Evolutionary conservation across 2,797 vertebrate genomes (phyloP), one percentile per base, ranked within the genome.

Genomic region (Spinibarbus caldwelli): DNA sequence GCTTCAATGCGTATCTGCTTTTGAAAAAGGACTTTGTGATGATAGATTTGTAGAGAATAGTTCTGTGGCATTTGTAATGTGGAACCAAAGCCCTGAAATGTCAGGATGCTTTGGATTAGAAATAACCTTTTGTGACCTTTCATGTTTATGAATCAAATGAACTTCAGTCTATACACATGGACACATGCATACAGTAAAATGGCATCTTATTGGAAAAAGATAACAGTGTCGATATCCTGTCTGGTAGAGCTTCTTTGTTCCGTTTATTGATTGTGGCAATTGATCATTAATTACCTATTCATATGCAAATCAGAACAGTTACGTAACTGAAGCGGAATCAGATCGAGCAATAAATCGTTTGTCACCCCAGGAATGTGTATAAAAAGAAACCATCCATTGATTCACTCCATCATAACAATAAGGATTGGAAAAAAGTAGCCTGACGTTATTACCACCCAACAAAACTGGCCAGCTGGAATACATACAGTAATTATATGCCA

Each of bases 1-100:
- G 45, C 70, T 87, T 41, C 57, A 82, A 82, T 82, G 54, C 36
- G 0, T 38, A 84, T 72, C 12, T 77, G 59, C 12, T 66, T 76
- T 76, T n/a, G 19, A 31, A 49, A n/a, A 38, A 8, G 5, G 8
- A 45, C 38, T 23, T 64, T 64, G 57, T 34, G 59, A 67, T n/a
- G 43, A 52, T n/a, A 26, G 6, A 80, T 80, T 43, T 19, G 54
- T 36, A 59, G 38, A 11, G 2, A 6, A 57, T 34, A 57, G 72
- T 9, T 34, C 29, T 76, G 73, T 76, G n/a, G n/a, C n/a, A n/a
- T n/a, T n/a, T n/a, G n/a, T n/a, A n/a, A n/a, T n/a, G n/a, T n/a
- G 21, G 31, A 52, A 23, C 57, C n/a, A 79, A 62, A 79, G 11
- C 5, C 41, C 3, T 64, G 7, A 17, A 14, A 23, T 34, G n/a